Evolutionary conservation across 2,113 vertebrate species (phyloP), one percentile per base, ranked within the genome.

Genomic region (Salvator merianae): DNA sequence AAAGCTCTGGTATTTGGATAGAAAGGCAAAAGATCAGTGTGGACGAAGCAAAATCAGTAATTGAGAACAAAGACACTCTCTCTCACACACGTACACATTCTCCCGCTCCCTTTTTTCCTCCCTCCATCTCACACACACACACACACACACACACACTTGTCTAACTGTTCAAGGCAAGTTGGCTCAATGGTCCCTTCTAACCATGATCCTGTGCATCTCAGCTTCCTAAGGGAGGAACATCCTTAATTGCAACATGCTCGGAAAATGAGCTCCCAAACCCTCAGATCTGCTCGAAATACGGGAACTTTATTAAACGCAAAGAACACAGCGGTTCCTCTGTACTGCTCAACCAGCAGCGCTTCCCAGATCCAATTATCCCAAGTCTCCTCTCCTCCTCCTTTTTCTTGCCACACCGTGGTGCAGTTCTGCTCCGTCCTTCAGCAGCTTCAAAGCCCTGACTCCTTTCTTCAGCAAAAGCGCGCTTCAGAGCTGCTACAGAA

Each of bases 271-370:
- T 68, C 50, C 20, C 6, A 70, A 75, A 12, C 68, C 40, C 1
- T 7, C 32, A 65, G 47, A 38, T 80, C 38, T 85, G 0, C 22
- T 62, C 20, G 34, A 62, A 53, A 47, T 43, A 6, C 18, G 4
- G 63, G 36, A 85, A 26, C 36, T 62, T 1, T 50, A 66, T 3
- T 74, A 53, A 79, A 79, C n/a, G 62, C 36, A n/a, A 34, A n/a
- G 7, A 59, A 79, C 16, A 0, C 5, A 1, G 87, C 6, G 26
- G 43, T 34, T 4, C 1, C 36, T 85, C 5, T 14, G 7, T 7
- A 70, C 83, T 81, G 63, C 85, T 71, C 83, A 66, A 18, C 43
- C 84, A 83, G 82, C 81, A 82, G 13, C 7, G 32, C 79, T 87
- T 53, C 34, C 38, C 10, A 43, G 28, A 0, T 43, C 30, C 36